Evolutionary conservation across 1,140 invertebrate species (phyloP), one percentile per base, ranked within the genome.

Genomic region (Drosophila cardini): DNA sequence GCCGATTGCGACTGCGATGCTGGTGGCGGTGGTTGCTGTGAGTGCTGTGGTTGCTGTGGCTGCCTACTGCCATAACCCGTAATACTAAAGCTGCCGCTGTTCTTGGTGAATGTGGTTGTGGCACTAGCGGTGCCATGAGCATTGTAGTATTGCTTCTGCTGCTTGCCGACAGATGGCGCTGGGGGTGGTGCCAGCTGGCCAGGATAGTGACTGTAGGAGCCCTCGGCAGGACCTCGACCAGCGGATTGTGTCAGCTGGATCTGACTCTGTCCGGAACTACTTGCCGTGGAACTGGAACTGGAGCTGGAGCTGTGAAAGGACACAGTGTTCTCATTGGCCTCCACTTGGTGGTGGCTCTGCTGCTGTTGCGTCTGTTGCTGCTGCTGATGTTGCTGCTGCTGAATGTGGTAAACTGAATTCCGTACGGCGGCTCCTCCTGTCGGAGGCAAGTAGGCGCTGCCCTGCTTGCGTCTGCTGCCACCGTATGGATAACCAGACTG

Each of bases 391-490:
- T 84, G 74, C 16, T 84, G 72, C 42, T 82, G 84, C 42, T 83
- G 85, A 34, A 78, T 76, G 72, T 91, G 85, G 38, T 87, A 83
- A 10, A 89, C 85, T 4, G 85, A 84, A 48, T 90, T 91, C 26
- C 89, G 76, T 1, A 72, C 60, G 26, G 58, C 48, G 26, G 70
- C 81, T 5, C 75, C 60, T 0, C 79, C 77, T 0, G 83, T 81
- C 4, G 91, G 91, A 11, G 91, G 91, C 43, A 92, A 63, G 52
- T 92, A 92, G 46, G 90, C 89, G 61, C 79, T 90, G 46, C 78
- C 75, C 53, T 80, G 78, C 67, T 91, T 91, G 42, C 77, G 81
- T 45, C 85, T 76, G 65, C 62, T 78, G 26, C 10, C 10, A 8
- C 32, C 52, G 18, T 87, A 90, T 10, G 78, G 76, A 74, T 91